phyloP scores from a whole-genome alignment of 1,140 invertebrate species.

The Drosophila oshimai region DNA sequence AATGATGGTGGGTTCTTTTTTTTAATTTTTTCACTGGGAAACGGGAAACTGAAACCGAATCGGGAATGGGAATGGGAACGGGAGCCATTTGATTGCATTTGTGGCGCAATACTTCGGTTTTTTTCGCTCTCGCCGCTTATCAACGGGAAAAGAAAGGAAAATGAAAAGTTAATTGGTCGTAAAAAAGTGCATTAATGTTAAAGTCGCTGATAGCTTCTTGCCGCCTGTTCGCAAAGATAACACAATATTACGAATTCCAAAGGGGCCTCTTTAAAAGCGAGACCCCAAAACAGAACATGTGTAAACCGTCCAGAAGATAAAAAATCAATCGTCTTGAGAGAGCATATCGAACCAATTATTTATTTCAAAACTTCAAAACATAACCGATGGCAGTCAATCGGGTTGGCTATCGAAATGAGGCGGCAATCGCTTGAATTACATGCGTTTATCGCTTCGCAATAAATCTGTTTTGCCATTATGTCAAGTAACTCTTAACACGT shows the following conservation, averaged over 20 bases:
- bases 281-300: background rate
- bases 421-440: background rate
- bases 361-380: conserved; percentile 1
- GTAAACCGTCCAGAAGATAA: background rate
- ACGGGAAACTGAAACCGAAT: background rate
- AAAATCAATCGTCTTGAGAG: background rate
- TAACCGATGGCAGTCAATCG: background rate
- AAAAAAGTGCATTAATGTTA: conserved; percentile 45
- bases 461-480: background rate
- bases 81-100: conserved; percentile 23
- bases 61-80: background rate
- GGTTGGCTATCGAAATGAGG: background rate
- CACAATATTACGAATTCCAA: background rate
- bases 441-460: background rate
- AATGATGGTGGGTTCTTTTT: conserved; percentile 4
- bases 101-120: background rate
- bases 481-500: background rate
- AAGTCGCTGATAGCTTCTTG: conserved; percentile 44
- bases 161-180: conserved; percentile 53
- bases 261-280: background rate
- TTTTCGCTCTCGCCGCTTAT: conserved; percentile 28
- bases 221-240: conserved; percentile 17
- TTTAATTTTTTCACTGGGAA: background rate
- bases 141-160: conserved; percentile 30
- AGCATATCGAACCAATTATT: conserved; percentile 1